Conservation (phyloP, 2,113 vertebrate species). For the Dasypus novemcinctus region DNA sequence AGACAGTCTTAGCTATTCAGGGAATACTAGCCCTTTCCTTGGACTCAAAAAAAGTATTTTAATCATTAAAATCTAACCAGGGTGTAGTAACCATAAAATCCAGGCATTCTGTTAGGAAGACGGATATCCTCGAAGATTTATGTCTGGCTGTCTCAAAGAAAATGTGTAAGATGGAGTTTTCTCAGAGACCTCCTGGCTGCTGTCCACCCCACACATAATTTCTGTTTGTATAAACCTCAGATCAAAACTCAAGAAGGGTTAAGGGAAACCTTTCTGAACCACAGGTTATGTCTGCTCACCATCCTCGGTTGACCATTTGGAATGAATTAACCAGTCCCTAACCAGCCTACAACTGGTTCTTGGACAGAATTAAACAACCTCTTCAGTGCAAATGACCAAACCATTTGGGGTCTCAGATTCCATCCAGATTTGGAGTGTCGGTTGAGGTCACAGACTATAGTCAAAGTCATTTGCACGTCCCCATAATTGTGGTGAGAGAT, state of each 20-base stretch:
- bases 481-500: slow-evolving; percentile 48
- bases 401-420: not conserved
- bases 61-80: slow-evolving; percentile 77
- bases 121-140: slow-evolving; percentile 79
- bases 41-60: slow-evolving; percentile 70
- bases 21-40: slow-evolving; percentile 69
- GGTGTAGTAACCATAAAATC: slow-evolving; percentile 78
- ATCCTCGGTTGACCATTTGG: slow-evolving; percentile 64
- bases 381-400: not conserved
- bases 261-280: slow-evolving; percentile 72
- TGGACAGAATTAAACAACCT: not conserved
- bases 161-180: slow-evolving; percentile 79
- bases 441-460: not conserved
- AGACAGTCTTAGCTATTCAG: slow-evolving; percentile 54
- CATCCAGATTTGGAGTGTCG: not conserved
- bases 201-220: slow-evolving; percentile 76
- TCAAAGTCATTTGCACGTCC: slow-evolving; percentile 13
- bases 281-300: slow-evolving; percentile 62
- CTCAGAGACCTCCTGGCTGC: slow-evolving; percentile 76
- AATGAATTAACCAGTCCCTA: slow-evolving; percentile 65
- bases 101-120: slow-evolving; percentile 74
- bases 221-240: slow-evolving; percentile 73
- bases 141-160: slow-evolving; percentile 76
- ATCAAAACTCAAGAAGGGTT: slow-evolving; percentile 75
- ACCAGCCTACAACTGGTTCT: slow-evolving; percentile 40